A percentile compares a stretch with the other conserved stretches of the same genome.
These are phyloP conservation scores for Papilio polytes DNA, from an alignment of 1,140 invertebrate genomes.

Conservation along the genomic window DNA sequence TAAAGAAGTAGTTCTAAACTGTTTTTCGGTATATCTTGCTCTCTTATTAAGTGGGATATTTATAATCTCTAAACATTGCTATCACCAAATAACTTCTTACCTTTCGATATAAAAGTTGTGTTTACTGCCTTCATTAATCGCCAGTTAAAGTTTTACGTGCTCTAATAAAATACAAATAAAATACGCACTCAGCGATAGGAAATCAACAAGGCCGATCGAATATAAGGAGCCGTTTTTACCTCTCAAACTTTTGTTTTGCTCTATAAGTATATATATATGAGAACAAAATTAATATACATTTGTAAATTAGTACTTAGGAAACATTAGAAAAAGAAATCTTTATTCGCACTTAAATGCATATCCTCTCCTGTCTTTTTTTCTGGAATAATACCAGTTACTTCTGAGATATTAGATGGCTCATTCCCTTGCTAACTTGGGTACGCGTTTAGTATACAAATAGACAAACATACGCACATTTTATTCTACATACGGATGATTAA, in stretches of 20 bases:
- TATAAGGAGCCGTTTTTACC: background rate
- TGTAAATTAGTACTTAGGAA: background rate
- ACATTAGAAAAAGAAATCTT: background rate
- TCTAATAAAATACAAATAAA: conserved; percentile 29
- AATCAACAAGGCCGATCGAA: conserved; percentile 2
- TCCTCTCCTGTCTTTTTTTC: background rate
- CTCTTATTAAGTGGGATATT: background rate
- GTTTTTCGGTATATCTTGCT: background rate
- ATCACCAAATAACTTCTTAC: conserved; percentile 15
- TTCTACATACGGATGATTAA: background rate
- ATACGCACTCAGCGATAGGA: conserved; percentile 16
- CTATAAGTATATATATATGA: background rate
- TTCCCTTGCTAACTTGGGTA: background rate
- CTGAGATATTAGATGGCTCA: too few relatives aligned
- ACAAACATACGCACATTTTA: background rate
- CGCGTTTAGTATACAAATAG: background rate
- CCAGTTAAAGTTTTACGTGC: conserved; percentile 22
- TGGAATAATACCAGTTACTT: too few relatives aligned
- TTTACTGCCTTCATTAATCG: conserved; percentile 15
- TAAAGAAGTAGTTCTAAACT: background rate
- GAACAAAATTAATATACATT: background rate
- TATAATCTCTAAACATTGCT: background rate
- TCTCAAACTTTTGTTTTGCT: background rate
- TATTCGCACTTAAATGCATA: background rate
- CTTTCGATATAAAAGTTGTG: conserved; percentile 16